Base-by-base conservation (phyloP, 2,113 vertebrate genomes). In the Eurypyga helias region DNA sequence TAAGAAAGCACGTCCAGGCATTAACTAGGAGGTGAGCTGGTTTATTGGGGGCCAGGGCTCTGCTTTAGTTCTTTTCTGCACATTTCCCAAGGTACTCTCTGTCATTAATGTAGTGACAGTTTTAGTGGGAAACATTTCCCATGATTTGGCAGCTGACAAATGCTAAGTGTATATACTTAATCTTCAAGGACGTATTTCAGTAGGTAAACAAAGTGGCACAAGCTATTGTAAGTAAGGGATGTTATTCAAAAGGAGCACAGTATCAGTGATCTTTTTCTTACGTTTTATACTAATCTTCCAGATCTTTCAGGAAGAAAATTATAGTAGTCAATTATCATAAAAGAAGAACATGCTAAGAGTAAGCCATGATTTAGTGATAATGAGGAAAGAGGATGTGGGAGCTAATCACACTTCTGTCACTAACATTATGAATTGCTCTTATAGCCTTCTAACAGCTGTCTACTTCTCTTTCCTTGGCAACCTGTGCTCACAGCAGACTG, bases 201-300 rank as follows among this genome's bases (percentile, higher is more conserved):
- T 46, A 86, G 46, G 61, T 82, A 97, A 97, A 96, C 75, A 79
- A 83, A 92, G 73, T 48, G 45, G 58, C 52, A 93, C 38, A 89
- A 95, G 29, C 51, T 87, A 79, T 21, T 58, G 52, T 41, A 90
- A 91, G 21, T 51, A 86, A 48, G 13, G 48, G 31, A 80, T 65
- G 49, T 72, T 77, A 70, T 54, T 69, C 65, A 67, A 89, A 94
- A 83, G 33, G 25, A 86, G 29, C 26, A 41, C 67, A 61, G 41
- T 43, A 61, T 48, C 2, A 2, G 23, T 52, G 36, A 82, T 76
- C 41, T 60, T 82, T 73, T 75, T 67, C 72, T 79, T 21, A 45
- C 25, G 28, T 73, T 90, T 78, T 91, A 48, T 92, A 67, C 41
- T 72, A 62, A 69, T 36, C 29, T 78, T 31, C 73, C 51, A 55